Base-by-base conservation (phyloP, 2,797 vertebrate genomes). In the Malurus leucopterus region DNA sequence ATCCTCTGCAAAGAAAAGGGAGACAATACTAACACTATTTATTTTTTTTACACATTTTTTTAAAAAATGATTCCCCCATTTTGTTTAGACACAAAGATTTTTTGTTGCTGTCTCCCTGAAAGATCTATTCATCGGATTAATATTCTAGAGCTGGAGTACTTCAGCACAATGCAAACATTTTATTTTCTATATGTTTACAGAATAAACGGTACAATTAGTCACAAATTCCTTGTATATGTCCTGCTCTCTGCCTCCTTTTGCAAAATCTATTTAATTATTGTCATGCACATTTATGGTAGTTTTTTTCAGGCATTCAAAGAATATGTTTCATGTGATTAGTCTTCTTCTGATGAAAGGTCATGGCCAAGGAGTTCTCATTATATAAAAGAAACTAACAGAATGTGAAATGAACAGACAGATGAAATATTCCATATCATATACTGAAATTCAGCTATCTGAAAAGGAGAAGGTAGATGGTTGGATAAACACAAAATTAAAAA, bases 391-490 rank as follows among this genome's bases (percentile, higher is more conserved):
- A 89, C 44, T 86, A 92, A 88, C 36, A 89, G 73, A 92, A 88
- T 72, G 40, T 84, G 85, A 95, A 95, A 86, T 62, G 83, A 94
- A 86, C 64, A 89, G 75, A 75, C 41, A 93, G 53, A 70, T 80
- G 54, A 95, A 78, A 93, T 88, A 89, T 81, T 90, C 73, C 32
- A 7, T 67, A 82, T 61, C 53, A 82, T 79, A 71, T 26, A 85
- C 55, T 68, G 59, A 61, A 93, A 82, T 84, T 53, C 71, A 93
- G 26, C 65, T 84, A 59, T 59, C 20, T 54, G 43, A 79, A 91
- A 90, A 80, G 36, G 40, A 89, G 47, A 64, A 74, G n/a, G 41
- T 73, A 63, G 29, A 91, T 41, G 58, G 67, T 41, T 88, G 71
- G 62, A 29, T 83, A 92, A 93, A 86, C 68, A 82, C 68, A 27